These are phyloP conservation scores for Psilopogon haemacephalus DNA, from an alignment of 2,113 vertebrate genomes.

Conservation along the genomic window DNA sequence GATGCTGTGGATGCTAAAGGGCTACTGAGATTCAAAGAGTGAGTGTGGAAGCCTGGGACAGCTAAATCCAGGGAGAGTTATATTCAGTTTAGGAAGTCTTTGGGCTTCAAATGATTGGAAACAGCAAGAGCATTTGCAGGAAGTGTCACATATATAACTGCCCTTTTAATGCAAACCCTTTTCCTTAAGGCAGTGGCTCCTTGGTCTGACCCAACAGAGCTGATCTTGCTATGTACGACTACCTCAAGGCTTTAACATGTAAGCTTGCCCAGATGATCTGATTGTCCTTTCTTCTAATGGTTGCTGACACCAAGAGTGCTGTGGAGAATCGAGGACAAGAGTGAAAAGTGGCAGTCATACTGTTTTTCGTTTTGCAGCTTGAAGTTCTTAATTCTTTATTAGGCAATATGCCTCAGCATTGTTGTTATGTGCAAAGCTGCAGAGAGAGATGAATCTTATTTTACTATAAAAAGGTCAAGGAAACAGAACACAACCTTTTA, in stretches of 20 bases:
- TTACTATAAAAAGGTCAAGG: neutral
- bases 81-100: neutral
- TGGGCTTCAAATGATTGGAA: neutral
- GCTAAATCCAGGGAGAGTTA: neutral
- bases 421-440: neutral
- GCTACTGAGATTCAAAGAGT: neutral
- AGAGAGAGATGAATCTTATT: neutral
- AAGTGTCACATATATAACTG: accelerated
- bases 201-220: neutral
- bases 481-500: neutral
- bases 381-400: neutral
- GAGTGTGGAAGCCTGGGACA: accelerated
- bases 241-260: neutral
- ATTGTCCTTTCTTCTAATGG: neutral
- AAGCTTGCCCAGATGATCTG: neutral
- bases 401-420: neutral
- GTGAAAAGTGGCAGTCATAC: neutral
- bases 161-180: neutral
- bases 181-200: neutral
- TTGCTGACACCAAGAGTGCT: neutral
- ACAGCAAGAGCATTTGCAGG: neutral
- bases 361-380: neutral
- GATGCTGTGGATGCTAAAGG: neutral
- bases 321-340: neutral
- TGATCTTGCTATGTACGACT: neutral